Conservation (phyloP, 2,888 invertebrate genomes). For the Nomada goodeniana region DNA sequence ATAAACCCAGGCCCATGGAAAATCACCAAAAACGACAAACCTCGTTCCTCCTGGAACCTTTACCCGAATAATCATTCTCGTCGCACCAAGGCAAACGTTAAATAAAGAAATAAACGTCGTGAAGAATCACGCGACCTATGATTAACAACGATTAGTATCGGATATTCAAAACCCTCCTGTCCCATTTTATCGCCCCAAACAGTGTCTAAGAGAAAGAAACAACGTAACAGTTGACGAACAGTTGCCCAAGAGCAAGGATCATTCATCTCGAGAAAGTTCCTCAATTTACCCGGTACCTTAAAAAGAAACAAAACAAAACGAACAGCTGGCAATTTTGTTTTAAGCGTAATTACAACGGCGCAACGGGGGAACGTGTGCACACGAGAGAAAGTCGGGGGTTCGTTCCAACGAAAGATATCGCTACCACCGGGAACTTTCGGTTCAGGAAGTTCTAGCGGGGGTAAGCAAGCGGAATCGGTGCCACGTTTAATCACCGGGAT, state of each 20-base stretch:
- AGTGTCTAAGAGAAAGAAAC: background rate
- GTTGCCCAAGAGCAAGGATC: background rate
- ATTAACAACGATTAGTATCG: no score
- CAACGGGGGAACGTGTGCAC: conserved; percentile 1
- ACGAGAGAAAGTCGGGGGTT: background rate
- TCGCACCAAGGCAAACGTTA: no score
- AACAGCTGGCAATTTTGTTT: conserved; percentile 15
- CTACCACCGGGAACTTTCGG: conserved; percentile 40
- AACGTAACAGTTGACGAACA: background rate
- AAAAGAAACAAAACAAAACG: background rate
- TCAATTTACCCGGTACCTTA: conserved; percentile 21
- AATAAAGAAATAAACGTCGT: no score
- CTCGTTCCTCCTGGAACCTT: no score
- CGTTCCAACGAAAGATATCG: conserved; percentile 36
- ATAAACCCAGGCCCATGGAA: no score
- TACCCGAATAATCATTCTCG: no score
- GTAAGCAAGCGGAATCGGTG: conserved; percentile 53
- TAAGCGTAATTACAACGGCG: conserved; percentile 31
- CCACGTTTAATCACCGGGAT: conserved; percentile 56
- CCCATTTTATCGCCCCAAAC: background rate
- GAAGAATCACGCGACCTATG: no score
- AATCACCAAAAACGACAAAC: no score
- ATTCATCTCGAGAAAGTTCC: conserved; percentile 29
- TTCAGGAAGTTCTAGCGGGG: conserved; percentile 45
- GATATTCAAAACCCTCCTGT: no score